Conservation (phyloP, 2,888 invertebrate genomes). For the Campopleginae sp. region DNA sequence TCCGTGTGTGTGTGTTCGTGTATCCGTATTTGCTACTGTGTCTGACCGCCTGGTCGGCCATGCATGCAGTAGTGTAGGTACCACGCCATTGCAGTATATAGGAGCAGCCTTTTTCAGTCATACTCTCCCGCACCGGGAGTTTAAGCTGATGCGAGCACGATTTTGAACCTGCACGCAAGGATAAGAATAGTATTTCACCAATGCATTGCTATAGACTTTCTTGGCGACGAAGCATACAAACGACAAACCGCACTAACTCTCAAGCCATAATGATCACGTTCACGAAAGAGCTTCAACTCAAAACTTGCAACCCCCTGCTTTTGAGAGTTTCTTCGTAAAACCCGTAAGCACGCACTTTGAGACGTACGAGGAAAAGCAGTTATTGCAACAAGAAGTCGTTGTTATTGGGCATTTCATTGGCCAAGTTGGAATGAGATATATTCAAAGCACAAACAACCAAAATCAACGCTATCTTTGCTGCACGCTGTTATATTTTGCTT, state of each 20-base stretch:
- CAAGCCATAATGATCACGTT: conserved; percentile 30
- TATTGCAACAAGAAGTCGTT: conserved; percentile 1
- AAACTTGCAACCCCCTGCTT: conserved; percentile 24
- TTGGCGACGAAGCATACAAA: background rate
- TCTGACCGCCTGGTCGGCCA: background rate
- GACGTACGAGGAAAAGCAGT: background rate
- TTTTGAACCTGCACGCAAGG: conserved; percentile 39
- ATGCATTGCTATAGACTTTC: conserved; percentile 5
- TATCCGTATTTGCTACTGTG: background rate
- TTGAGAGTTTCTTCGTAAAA: background rate
- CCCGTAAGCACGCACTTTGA: conserved; percentile 3
- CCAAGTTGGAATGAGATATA: background rate
- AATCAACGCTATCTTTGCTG: background rate
- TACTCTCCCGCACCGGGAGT: background rate
- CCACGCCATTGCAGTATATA: conserved; percentile 25
- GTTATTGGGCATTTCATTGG: background rate
- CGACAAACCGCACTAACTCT: conserved; percentile 28
- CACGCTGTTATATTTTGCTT: background rate
- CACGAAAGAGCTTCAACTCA: conserved; percentile 7
- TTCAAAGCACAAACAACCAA: background rate
- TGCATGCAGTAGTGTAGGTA: conserved; percentile 5
- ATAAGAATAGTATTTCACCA: conserved; percentile 40
- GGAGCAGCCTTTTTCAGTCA: conserved; percentile 28
- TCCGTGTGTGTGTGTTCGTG: conserved; percentile 6
- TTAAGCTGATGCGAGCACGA: conserved; percentile 42